Evolutionary conservation across 2,888 invertebrate species (phyloP), one percentile per base, ranked within the genome.

Genomic region (Pachydiplax longipennis): DNA sequence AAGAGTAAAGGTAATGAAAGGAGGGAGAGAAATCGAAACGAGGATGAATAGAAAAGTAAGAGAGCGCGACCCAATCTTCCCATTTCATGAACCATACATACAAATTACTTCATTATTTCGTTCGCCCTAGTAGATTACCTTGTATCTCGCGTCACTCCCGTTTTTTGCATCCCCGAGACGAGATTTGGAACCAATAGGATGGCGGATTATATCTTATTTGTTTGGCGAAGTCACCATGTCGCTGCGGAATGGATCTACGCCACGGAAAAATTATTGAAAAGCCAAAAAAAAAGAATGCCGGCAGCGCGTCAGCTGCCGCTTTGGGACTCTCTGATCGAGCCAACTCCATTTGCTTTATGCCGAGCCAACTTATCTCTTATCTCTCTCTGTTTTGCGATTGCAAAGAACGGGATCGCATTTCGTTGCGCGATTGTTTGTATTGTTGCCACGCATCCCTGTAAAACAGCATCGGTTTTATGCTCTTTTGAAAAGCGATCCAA

Each of bases 71-170:
- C 13, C 73, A 73, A 73, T 73, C 73, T 31, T 13, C 44, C 82
- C 13, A 25, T 48, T 48, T 44, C 48, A 31, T 44, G 25, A n/a
- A 48, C 48, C 25, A 48, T 82, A 48, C 82, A 82, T 82, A 82
- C 82, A 82, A 82, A 82, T 44, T 44, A 82, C 82, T 82, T 82
- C 82, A 82, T 82, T 82, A 82, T 82, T 82, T 15, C 44, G 31
- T 31, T 25, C 82, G 44, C 31, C 25, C 82, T 44, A 44, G 40
- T 81, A 44, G 81, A 81, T 81, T 81, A 81, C 81, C 81, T 35
- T 81, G 40, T 44, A 81, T 81, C 37, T 44, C 13, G 31, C 25
- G 65, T 22, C 65, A 12, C 12, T 6, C 25, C 13, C 25, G 73
- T 12, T 73, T 25, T 31, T 31, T 73, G 3, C 22, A 5, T 73